Percentiles rank a stretch among this genome's conserved stretches.
Conservation (phyloP, 2,113 vertebrate genomes). For the Trogon surrucura region DNA sequence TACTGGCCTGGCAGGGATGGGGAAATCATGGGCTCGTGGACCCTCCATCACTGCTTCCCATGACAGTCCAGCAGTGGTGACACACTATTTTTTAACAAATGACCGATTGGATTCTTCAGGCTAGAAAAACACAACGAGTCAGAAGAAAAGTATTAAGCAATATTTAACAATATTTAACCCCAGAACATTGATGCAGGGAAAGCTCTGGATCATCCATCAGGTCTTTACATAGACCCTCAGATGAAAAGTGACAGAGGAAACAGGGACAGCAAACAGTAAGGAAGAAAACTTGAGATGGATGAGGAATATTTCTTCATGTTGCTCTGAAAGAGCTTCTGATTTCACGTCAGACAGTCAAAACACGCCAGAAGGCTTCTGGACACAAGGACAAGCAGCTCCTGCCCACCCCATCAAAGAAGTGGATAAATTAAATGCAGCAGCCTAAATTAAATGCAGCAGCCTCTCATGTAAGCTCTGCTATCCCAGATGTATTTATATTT, state of each 20-base stretch:
- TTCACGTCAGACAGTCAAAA: not conserved
- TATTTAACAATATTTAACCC: not conserved
- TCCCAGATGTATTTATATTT: not conserved
- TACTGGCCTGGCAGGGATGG: not conserved
- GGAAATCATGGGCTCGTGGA: not conserved
- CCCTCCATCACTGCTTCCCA: not conserved
- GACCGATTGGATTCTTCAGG: not conserved
- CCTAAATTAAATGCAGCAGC: not conserved
- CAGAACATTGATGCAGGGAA: not conserved
- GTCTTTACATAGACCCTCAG: not conserved
- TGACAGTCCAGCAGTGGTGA: not conserved
- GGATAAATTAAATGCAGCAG: not conserved
- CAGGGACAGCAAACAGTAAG: not conserved
- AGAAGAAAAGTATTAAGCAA: not conserved
- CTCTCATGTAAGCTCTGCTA: not conserved
- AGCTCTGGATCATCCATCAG: not conserved
- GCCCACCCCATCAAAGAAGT: not conserved
- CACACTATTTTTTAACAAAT: rapidly evolving
- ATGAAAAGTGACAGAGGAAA: not conserved
- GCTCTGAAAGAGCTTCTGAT: not conserved
- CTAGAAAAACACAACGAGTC: not conserved
- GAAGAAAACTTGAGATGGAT: not conserved
- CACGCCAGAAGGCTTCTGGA: not conserved
- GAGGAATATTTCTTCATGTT: not conserved
- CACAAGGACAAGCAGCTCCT: not conserved